Conservation (phyloP, 2,888 invertebrate species). For the Cordilura impudica region DNA sequence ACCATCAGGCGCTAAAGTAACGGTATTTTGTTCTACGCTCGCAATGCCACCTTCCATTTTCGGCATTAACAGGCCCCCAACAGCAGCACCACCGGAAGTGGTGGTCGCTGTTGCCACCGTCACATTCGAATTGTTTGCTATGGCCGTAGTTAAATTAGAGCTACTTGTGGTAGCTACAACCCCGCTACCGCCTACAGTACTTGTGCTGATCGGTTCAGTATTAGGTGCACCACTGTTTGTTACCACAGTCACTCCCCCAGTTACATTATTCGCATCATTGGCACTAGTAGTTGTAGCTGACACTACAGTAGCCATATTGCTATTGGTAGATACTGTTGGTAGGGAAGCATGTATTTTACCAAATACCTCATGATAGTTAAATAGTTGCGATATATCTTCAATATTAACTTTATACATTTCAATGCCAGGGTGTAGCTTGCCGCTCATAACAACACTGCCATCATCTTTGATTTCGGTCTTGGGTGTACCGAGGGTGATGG, state of each 20-base stretch:
- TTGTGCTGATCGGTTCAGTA: constrained; percentile 67
- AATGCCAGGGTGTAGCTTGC: constrained; percentile 79
- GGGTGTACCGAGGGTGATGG: constrained; percentile 71
- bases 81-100: constrained; percentile 50
- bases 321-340: constrained; percentile 67
- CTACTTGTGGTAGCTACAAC: constrained; percentile 64
- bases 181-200: constrained; percentile 40
- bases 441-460: constrained; percentile 67
- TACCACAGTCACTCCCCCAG: constrained; percentile 69
- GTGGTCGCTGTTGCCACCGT: constrained; percentile 59
- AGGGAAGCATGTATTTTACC: constrained; percentile 80
- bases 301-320: constrained; percentile 63
- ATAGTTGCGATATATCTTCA: constrained; percentile 89
- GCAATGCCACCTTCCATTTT: constrained; percentile 77
- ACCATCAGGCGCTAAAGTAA: constrained; percentile 79
- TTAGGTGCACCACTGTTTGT: constrained; percentile 71
- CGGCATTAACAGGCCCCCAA: constrained; percentile 75
- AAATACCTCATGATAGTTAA: constrained; percentile 92
- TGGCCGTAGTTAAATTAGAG: constrained; percentile 59
- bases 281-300: constrained; percentile 73
- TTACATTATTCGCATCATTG: constrained; percentile 69
- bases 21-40: constrained; percentile 78
- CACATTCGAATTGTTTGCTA: constrained; percentile 67
- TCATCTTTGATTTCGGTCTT: constrained; percentile 72
- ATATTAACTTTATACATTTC: constrained; percentile 89